Conservation (phyloP, 2,797 vertebrate genomes). For the Semotilus atromaculatus region DNA sequence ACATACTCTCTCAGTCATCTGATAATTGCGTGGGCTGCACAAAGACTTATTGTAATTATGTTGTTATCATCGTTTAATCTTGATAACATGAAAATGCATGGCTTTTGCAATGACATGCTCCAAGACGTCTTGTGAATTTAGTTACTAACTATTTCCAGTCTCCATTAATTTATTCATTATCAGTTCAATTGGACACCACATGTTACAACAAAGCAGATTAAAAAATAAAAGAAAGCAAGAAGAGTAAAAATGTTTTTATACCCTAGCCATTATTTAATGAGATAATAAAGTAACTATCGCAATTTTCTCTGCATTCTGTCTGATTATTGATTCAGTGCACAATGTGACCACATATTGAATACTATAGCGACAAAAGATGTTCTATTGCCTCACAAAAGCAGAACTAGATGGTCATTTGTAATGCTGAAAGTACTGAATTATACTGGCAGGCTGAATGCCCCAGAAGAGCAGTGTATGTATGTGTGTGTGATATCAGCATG, state of each 20-base stretch:
- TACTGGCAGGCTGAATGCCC: slow-evolving; percentile 11
- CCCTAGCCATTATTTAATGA: slow-evolving; percentile 6
- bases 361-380: slow-evolving; percentile 34
- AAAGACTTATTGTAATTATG: slow-evolving; percentile 26
- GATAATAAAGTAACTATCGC: background rate
- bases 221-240: background rate
- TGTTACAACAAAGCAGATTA: background rate
- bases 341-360: slow-evolving; percentile 12
- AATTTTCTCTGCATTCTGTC: slow-evolving; percentile 20
- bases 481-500: slow-evolving; percentile 52
- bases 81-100: background rate
- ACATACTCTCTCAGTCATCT: slow-evolving; percentile 16
- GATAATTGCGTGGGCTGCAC: slow-evolving; percentile 6
- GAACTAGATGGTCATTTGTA: slow-evolving; percentile 37
- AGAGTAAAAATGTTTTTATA: slow-evolving; percentile 1
- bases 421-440: slow-evolving; percentile 39
- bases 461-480: background rate
- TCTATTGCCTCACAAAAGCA: slow-evolving; percentile 42
- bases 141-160: background rate
- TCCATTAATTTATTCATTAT: slow-evolving; percentile 1
- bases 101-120: slow-evolving; percentile 1
- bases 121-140: background rate
- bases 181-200: background rate
- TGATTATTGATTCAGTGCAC: slow-evolving; percentile 35
- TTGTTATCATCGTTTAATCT: slow-evolving; percentile 10